Percentiles rank a stretch among this genome's conserved stretches.
These are phyloP conservation scores for Musca vetustissima DNA, from an alignment of 1,140 invertebrate genomes.

Conservation along the genomic window DNA sequence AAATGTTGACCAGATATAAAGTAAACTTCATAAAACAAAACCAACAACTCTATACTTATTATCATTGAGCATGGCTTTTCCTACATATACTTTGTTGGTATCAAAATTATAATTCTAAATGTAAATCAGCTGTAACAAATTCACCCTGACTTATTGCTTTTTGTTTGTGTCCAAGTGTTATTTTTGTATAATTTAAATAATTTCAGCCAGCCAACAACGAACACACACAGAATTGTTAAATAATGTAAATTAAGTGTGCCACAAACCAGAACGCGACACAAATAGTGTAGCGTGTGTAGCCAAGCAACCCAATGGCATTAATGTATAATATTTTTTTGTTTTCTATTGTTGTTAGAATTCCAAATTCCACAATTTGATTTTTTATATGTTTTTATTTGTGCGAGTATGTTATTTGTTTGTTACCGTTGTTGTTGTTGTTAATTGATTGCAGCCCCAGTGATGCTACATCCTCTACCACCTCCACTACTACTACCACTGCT, in stretches of 20 bases:
- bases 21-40: neutral
- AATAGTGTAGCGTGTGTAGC: no score
- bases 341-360: neutral
- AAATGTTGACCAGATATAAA: no score
- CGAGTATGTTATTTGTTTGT: slow-evolving; percentile 14
- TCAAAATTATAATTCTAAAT: no score
- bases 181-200: no score
- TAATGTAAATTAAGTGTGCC: no score
- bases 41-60: neutral
- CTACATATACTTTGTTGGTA: no score
- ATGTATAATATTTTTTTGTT: neutral
- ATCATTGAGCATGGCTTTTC: slow-evolving; percentile 14
- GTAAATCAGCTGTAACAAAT: no score
- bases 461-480: slow-evolving; percentile 49
- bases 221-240: no score
- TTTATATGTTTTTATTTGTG: neutral
- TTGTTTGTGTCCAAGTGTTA: no score
- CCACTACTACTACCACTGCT: slow-evolving; percentile 44
- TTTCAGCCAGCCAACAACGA: no score
- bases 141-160: no score
- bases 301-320: neutral
- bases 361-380: neutral
- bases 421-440: slow-evolving; percentile 42
- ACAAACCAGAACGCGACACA: no score
- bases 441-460: slow-evolving; percentile 48